Evolutionary conservation across 2,888 invertebrate species (phyloP), one percentile per base, ranked within the genome.

Genomic region (Stenoptilia bipunctidactyla): DNA sequence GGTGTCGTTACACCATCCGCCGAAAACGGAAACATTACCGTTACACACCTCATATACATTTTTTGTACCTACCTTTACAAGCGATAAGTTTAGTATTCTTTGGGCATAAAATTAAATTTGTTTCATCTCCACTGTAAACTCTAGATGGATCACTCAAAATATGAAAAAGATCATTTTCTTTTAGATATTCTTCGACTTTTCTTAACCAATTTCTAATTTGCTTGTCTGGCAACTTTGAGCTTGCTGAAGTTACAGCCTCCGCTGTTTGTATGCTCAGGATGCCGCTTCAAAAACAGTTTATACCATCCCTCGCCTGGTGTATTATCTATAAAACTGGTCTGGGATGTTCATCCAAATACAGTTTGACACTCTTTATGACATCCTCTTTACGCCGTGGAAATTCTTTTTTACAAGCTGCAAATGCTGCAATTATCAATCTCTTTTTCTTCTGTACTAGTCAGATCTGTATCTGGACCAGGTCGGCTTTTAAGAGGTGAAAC

Each of bases 21-120:
- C 3, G 53, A 48, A 53, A 69, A 69, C 12, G 66, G 61, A 43
- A 67, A 69, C 58, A 73, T 53, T 0, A 67, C 68, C 9, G 66
- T 66, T 13, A 71, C 45, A 20, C 20, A 70, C 51, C 48, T 69
- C 59, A 44, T 71, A 66, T 1, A 72, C 57, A 44, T 66, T 61
- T 48, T 37, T 55, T 34, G 49, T 44, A 27, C 55, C 50, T 44
- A 27, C 55, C 50, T 42, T 40, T 51, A 39, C 30, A 38, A 10
- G 41, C 35, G 1, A 57, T 33, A 41, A 57, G 54, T 15, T 41
- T 36, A 10, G 49, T 47, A 34, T 13, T 51, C 43, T 53, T 53
- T 5, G 53, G 51, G 15, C 51, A 52, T 15, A 54, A 30, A 6
- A 43, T 20, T 50, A 56, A 54, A 39, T 47, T 49, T 0, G 53